Evolutionary conservation across 2,797 vertebrate genomes (phyloP).

Genomic region (Avahi laniger): DNA sequence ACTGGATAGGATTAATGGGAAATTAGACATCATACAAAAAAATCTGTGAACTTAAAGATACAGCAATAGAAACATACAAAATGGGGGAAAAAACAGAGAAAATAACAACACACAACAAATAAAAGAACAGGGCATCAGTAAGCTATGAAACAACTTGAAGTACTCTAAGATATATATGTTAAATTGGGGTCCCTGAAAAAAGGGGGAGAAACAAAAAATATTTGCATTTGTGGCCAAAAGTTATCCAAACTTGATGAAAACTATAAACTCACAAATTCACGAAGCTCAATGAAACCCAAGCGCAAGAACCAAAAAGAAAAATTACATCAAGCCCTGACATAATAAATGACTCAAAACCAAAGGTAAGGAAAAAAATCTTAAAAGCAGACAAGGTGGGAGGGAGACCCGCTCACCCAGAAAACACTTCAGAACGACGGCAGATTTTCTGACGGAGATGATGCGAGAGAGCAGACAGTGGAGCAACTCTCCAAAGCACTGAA

Average conservation of each 20-base stretch:
- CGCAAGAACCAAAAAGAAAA: neutral
- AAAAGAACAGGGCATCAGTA: neutral
- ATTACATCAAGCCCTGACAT: neutral
- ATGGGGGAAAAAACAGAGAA: neutral
- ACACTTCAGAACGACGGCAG: neutral
- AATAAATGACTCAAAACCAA: neutral
- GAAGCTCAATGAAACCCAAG: neutral
- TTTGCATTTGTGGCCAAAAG: neutral
- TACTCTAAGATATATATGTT: rapidly evolving
- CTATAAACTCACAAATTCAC: neutral
- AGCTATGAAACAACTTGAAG: neutral
- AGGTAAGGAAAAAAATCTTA: neutral
- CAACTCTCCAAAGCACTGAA: rapidly evolving
- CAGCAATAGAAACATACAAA: neutral
- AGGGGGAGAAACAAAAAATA: neutral
- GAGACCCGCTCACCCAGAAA: neutral
- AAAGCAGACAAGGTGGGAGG: neutral
- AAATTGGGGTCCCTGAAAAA: neutral
- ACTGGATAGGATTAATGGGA: neutral
- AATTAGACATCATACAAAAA: neutral
- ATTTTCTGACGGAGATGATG: neutral
- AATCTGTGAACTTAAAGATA: neutral
- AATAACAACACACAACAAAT: neutral
- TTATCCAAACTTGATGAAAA: neutral
- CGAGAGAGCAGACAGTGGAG: rapidly evolving